Evolutionary conservation across 37 sponge, comb jelly and placozoan genomes (phyloP).

Genomic region (Axinella damicornis): DNA sequence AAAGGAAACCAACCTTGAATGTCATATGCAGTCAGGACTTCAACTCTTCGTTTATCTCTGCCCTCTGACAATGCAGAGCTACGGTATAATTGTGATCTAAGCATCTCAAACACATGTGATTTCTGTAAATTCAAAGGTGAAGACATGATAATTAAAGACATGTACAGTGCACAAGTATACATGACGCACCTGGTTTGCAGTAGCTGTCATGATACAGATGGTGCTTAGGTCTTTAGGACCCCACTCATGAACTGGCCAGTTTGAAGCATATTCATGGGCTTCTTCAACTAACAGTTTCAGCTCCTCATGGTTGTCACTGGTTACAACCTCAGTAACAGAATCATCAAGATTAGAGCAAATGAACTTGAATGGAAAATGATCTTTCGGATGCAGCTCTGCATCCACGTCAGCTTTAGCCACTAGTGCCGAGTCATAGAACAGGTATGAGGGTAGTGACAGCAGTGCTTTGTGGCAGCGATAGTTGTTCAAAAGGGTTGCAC

Average conservation of each 20-base stretch:
- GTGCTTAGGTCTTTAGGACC: conserved; percentile 7
- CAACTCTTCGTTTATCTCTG: not conserved
- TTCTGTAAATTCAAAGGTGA: conserved; percentile 9
- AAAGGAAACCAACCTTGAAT: conserved; percentile 43
- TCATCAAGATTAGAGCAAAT: conserved; percentile 57
- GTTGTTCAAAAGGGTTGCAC: conserved; percentile 48
- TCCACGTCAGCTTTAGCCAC: not conserved
- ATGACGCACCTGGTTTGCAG: conserved; percentile 43
- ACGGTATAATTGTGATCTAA: too few species aligned
- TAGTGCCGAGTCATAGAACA: conserved; percentile 59
- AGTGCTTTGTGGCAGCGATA: conserved; percentile 69
- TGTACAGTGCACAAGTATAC: too few species aligned
- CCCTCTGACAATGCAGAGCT: too few species aligned
- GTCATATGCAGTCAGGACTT: conserved; percentile 36
- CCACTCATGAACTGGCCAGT: conserved; percentile 57
- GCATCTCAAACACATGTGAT: not conserved
- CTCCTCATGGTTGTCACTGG: conserved; percentile 6
- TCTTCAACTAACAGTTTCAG: conserved; percentile 2
- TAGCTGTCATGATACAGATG: conserved; percentile 58
- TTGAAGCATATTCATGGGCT: conserved; percentile 14
- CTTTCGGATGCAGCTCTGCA: conserved; percentile 38
- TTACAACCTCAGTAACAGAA: not conserved
- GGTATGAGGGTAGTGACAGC: conserved; percentile 36
- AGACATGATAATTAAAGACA: too few species aligned
- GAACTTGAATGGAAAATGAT: conserved; percentile 55